Evolutionary conservation across 2,113 vertebrate genomes (phyloP).

Genomic region (Romanogobio albipinnatus): DNA sequence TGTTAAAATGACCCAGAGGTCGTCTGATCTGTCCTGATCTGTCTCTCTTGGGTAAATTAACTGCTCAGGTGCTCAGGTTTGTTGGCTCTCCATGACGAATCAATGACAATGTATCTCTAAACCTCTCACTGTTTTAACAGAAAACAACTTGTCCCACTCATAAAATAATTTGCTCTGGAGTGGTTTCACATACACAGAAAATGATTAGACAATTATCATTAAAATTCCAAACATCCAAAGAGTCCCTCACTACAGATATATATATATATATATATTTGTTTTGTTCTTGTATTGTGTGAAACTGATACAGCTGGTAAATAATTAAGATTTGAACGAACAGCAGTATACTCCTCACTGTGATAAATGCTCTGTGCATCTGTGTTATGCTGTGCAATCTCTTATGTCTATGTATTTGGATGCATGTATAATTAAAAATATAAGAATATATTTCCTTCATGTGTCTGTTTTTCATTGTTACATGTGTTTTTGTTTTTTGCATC

Average conservation of each 20-base stretch:
- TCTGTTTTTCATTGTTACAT: background rate
- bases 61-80: constrained; percentile 17
- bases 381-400: constrained; percentile 17
- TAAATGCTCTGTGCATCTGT: constrained; percentile 21
- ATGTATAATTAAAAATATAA: constrained; percentile 36
- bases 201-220: background rate
- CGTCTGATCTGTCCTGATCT: background rate
- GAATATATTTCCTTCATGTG: background rate
- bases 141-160: background rate
- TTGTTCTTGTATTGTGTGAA: background rate
- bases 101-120: constrained; percentile 6
- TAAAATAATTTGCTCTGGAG: background rate
- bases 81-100: constrained; percentile 24
- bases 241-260: background rate
- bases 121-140: background rate
- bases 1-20: constrained; percentile 14
- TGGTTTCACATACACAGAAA: background rate
- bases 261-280: too few relatives aligned
- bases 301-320: background rate
- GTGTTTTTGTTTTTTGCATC: too few relatives aligned
- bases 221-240: background rate
- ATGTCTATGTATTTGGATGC: background rate
- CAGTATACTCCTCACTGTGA: constrained; percentile 22
- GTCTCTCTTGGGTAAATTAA: background rate
- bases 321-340: background rate